Base-by-base conservation (phyloP, 2,113 vertebrate genomes). In the Dunckerocampus dactyliophorus region DNA sequence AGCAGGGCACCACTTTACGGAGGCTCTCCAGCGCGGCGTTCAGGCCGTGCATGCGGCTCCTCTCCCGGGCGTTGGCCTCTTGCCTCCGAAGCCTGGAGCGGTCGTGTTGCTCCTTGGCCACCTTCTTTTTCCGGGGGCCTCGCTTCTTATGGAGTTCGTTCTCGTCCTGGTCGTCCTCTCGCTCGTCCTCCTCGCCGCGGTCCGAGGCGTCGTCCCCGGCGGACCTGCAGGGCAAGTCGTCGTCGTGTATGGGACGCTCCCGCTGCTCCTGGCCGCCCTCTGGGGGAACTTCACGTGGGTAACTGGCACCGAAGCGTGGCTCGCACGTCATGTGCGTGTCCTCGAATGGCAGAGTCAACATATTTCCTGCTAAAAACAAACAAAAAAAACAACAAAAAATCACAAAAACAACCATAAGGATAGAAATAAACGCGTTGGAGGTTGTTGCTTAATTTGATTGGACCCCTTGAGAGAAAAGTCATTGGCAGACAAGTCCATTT, bases 271-370 rank as follows among this genome's bases (percentile, higher is more conserved):
- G 93, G 39, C 39, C 39, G 76, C 90, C 93, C 84, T 92, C 93
- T 72, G 93, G 91, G 76, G 94, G 88, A 16, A 82, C 91, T 85
- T 95, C 92, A 82, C 93, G 93, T 75, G 93, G 87, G 91, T 93
- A 96, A 88, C 92, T 94, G 89, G 93, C 93, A 87, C 94, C 94
- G 71, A 96, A 94, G 87, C 94, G 92, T 77, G 94, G 89, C 79
- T 98, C 94, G 79, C 93, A 92, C 93, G 95, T 95, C 89, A 92
- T 82, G 86, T 93, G 94, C 89, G 93, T 90, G 82, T 98, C 95
- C 84, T 99, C 95, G 90, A 95, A 94, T n/a, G 97, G 95, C 89
- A 97, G 91, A 28, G 96, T 99, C 93, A 99, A 87, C 97, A 98
- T 99, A 47, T 90, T 91, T 91, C 92, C 93, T 94, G 86, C 70